Evolutionary conservation across 2,113 vertebrate species (phyloP), one percentile per base, ranked within the genome.

Genomic region (Cyrtonyx montezumae): DNA sequence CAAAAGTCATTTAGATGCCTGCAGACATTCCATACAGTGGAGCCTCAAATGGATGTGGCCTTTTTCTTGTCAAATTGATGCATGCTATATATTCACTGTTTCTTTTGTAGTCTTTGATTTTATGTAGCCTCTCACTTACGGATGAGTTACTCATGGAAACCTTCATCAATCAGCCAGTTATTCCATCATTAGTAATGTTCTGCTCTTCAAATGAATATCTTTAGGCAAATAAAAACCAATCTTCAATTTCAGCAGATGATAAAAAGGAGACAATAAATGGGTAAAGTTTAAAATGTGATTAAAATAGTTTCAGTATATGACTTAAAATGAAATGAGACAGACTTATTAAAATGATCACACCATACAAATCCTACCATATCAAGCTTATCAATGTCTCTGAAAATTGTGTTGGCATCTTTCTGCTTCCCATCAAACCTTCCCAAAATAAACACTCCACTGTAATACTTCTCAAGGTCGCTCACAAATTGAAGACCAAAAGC

Each of bases 31-130:
- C 74, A 87, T 46, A 65, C 75, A 40, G 4, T 11, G 78, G n/a
- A 79, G 11, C 19, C 67, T 69, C 28, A 56, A 42, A 58, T 28
- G 30, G 21, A 79, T 59, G 56, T 68, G 42, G 12, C 65, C 67
- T 86, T 94, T 85, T 59, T 79, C 74, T 83, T 90, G 67, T 61
- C 86, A 95, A 84, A 95, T 79, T 85, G 87, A 43, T 26, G 77
- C 46, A 11, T 61, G 65, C 37, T 82, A 9, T 55, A 75, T 28
- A 87, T 55, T 58, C 14, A 26, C 30, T 25, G 13, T 65, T 91
- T 62, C 53, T 87, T 75, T 87, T 48, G 9, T 6, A 48, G 49
- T n/a, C 42, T 42, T 73, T 87, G 25, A 43, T 95, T 93, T 88
- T 79, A 87, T 92, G 92, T 89, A 92, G 61, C 42, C 22, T 43